These are phyloP conservation scores for Muscidifurax raptorellus DNA, from an alignment of 1,140 invertebrate genomes.

Conservation along the genomic window DNA sequence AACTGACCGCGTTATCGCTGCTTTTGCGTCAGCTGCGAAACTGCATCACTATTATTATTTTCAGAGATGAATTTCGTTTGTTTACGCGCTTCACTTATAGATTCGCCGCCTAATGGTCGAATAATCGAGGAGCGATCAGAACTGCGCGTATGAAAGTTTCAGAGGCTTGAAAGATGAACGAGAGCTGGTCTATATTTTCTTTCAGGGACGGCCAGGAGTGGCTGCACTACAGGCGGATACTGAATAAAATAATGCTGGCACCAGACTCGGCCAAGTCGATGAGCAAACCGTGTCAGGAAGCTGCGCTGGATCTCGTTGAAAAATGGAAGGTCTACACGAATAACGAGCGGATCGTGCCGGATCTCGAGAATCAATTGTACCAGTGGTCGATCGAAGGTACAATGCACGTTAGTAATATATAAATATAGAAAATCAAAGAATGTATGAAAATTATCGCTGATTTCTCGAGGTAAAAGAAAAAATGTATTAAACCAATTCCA, in stretches of 20 bases:
- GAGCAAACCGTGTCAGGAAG: slow-evolving; percentile 73
- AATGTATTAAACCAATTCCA: not conserved
- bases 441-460: slow-evolving; percentile 19
- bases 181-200: slow-evolving; percentile 14
- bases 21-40: slow-evolving; percentile 24
- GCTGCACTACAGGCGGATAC: slow-evolving; percentile 80
- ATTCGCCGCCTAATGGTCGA: too few relatives aligned
- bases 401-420: slow-evolving; percentile 44
- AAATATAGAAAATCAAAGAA: too few relatives aligned
- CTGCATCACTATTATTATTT: not conserved
- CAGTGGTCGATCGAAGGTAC: slow-evolving; percentile 85
- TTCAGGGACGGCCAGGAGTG: slow-evolving; percentile 87
- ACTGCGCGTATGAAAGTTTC: not conserved
- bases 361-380: slow-evolving; percentile 84
- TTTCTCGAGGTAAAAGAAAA: not conserved
- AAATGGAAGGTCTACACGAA: slow-evolving; percentile 71
- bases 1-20: slow-evolving; percentile 28
- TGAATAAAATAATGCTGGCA: slow-evolving; percentile 85
- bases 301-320: slow-evolving; percentile 71
- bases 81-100: not conserved
- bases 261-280: slow-evolving; percentile 73
- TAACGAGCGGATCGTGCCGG: slow-evolving; percentile 57
- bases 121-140: not conserved
- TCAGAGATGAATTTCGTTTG: not conserved
- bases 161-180: not conserved